A percentile compares a stretch with the other conserved stretches of the same genome.
Evolutionary conservation across 2,888 invertebrate genomes (phyloP).

Genomic region (Caenorhabditis japonica): DNA sequence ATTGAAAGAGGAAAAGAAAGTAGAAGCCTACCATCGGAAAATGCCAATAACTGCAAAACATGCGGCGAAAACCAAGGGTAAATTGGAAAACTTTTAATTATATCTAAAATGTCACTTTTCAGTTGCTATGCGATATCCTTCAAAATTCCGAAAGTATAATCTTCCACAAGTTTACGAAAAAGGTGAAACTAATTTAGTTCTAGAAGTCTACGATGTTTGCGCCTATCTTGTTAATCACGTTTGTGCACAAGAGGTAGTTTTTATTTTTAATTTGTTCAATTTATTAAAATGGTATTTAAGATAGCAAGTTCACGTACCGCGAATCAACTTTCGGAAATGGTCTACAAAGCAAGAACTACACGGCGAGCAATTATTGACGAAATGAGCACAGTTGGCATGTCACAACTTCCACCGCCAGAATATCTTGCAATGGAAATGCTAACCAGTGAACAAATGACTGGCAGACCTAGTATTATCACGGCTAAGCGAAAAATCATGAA

Average conservation of each 20-base stretch:
- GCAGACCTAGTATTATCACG: neutral
- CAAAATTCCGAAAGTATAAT: neutral
- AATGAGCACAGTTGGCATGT: neutral
- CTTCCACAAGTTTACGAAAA: conserved; percentile 2
- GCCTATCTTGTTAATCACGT: neutral
- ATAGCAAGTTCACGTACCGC: neutral
- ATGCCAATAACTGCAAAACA: neutral
- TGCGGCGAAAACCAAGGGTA: conserved; percentile 9
- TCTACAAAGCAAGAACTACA: neutral
- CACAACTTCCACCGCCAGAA: neutral
- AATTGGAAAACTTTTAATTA: neutral
- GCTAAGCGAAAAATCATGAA: neutral
- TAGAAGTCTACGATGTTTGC: neutral
- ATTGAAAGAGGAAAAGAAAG: no score
- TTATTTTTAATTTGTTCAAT: neutral
- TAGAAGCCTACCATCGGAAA: neutral
- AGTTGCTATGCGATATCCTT: conserved; percentile 7
- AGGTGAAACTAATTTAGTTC: neutral
- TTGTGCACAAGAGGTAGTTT: neutral
- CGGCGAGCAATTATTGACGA: neutral
- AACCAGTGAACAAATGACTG: neutral
- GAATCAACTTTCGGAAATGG: neutral
- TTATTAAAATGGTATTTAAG: no score
- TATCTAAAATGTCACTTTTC: neutral
- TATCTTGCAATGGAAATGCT: conserved; percentile 7